Evolutionary conservation across 2,113 vertebrate genomes (phyloP).

Genomic region (Agelaius tricolor): DNA sequence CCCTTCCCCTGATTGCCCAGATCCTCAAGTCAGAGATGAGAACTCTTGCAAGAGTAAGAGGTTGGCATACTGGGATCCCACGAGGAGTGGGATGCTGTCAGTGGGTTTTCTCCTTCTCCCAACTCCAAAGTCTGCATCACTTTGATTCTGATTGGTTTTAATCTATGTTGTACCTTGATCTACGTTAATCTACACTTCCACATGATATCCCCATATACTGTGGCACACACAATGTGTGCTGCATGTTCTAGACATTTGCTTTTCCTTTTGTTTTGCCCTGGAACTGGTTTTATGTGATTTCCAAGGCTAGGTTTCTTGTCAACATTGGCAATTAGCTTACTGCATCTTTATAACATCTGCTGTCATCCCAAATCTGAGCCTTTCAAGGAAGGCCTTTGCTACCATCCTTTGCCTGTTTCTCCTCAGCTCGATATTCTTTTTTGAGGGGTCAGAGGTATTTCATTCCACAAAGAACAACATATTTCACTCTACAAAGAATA

Average conservation of each 20-base stretch:
- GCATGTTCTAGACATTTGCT: neutral
- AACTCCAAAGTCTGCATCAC: neutral
- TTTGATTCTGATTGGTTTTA: neutral
- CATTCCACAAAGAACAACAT: neutral
- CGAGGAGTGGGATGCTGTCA: rapidly evolving
- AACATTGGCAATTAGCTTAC: neutral
- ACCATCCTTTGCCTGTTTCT: neutral
- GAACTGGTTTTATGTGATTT: neutral
- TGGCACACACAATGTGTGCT: neutral
- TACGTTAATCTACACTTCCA: neutral
- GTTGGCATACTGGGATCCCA: neutral
- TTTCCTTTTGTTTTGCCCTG: neutral
- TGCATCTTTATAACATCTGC: neutral
- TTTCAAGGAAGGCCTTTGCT: neutral
- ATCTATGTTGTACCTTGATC: neutral
- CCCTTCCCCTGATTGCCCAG: neutral
- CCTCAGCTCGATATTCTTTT: neutral
- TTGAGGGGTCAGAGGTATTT: neutral
- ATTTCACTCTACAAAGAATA: no score
- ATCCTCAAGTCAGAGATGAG: neutral
- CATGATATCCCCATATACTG: neutral
- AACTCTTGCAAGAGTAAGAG: neutral
- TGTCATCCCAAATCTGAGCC: neutral
- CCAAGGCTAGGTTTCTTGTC: neutral
- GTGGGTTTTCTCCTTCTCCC: neutral